These are phyloP conservation scores for Acipenser oxyrinchus DNA, from an alignment of 2,797 vertebrate genomes.

Conservation along the genomic window DNA sequence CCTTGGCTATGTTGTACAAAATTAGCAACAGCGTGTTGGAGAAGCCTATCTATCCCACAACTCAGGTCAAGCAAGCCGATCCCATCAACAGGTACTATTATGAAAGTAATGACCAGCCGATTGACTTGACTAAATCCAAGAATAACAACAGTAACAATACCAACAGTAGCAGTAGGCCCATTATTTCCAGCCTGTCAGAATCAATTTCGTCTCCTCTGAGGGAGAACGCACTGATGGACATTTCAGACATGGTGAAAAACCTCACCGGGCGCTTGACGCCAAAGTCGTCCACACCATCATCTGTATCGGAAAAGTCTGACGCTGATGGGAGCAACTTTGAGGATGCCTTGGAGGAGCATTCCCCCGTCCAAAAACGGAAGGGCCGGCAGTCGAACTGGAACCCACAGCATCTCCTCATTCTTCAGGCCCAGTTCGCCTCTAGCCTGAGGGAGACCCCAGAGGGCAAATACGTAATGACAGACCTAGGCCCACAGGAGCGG, in stretches of 20 bases:
- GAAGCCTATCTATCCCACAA: constrained; percentile 76
- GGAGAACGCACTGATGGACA: constrained; percentile 95
- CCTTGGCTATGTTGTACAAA: constrained; percentile 93
- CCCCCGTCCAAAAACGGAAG: constrained; percentile 89
- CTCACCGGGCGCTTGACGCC: constrained; percentile 91
- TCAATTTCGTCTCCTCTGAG: constrained; percentile 73
- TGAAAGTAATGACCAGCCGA: constrained; percentile 89
- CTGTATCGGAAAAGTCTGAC: constrained; percentile 88
- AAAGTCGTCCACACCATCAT: constrained; percentile 93
- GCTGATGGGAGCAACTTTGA: constrained; percentile 85
- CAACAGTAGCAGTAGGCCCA: constrained; percentile 49
- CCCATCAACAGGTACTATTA: constrained; percentile 74
- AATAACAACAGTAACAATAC: constrained; percentile 34
- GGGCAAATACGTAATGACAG: constrained; percentile 87
- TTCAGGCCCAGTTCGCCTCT: constrained; percentile 94
- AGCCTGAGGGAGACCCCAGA: constrained; percentile 87
- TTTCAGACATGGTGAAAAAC: constrained; percentile 98
- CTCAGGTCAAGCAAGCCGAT: constrained; percentile 75
- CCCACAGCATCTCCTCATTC: constrained; percentile 92
- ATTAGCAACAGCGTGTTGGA: constrained; percentile 96
- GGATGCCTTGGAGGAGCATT: constrained; percentile 86
- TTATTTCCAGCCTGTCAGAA: constrained; percentile 62
- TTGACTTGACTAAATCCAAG: constrained; percentile 95
- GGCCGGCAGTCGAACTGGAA: constrained; percentile 98
- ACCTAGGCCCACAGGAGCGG: constrained; percentile 92